A percentile compares a stretch with the other conserved stretches of the same genome.
phyloP scores from a whole-genome alignment of 1,140 invertebrate genomes.

The Berghia stephanieae region DNA sequence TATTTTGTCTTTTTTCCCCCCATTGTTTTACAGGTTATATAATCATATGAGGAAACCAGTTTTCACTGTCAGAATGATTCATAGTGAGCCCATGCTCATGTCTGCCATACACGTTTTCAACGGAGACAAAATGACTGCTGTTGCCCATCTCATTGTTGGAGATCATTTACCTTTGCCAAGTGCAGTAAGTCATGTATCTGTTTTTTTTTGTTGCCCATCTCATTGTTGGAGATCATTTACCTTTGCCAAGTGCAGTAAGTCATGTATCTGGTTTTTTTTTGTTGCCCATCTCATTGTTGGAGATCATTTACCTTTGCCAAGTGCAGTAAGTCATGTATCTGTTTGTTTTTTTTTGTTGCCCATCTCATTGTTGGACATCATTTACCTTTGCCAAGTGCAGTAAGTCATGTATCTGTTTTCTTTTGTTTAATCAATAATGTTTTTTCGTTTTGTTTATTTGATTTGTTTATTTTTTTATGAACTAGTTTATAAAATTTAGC shows the following conservation, averaged over 20 bases:
- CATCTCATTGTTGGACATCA: no score
- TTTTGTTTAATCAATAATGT: no score
- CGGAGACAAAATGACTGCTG: slow-evolving; percentile 59
- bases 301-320: neutral
- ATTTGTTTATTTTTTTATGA: no score
- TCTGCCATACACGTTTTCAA: slow-evolving; percentile 65
- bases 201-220: no score
- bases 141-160: slow-evolving; percentile 61
- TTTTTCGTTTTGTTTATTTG: no score
- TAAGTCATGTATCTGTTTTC: neutral
- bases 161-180: slow-evolving; percentile 59
- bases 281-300: no score
- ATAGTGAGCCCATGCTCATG: slow-evolving; percentile 62
- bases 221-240: no score
- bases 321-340: neutral
- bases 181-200: slow-evolving; percentile 43
- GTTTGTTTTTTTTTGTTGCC: neutral
- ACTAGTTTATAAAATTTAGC: no score
- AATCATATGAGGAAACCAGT: slow-evolving; percentile 58
- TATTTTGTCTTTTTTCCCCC: no score
- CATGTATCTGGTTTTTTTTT: neutral
- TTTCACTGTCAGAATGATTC: slow-evolving; percentile 62
- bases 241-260: neutral
- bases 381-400: neutral
- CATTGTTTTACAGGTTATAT: slow-evolving; percentile 51